phyloP scores from a whole-genome alignment of 23 tunicate species.

The Diplosoma virens region DNA sequence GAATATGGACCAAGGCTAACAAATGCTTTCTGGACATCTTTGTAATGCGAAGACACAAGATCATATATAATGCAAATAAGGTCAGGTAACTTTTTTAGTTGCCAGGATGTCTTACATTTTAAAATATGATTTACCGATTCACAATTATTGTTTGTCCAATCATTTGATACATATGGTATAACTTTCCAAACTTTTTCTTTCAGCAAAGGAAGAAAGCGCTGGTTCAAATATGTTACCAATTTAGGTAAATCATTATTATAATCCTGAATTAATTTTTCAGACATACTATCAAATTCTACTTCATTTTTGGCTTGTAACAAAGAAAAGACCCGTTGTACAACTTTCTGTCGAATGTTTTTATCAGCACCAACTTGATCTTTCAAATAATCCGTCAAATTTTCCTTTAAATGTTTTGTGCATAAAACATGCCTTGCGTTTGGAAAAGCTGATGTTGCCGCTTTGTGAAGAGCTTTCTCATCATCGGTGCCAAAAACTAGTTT shows the following conservation, averaged over 20 bases:
- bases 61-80: neutral
- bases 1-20: neutral
- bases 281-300: neutral
- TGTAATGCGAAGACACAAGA: neutral
- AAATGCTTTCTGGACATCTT: neutral
- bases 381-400: neutral
- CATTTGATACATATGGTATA: neutral
- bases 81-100: neutral
- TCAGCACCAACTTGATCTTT: neutral
- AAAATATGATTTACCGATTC: constrained; percentile 3
- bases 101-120: neutral
- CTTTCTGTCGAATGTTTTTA: neutral
- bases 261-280: neutral
- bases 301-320: neutral
- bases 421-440: neutral
- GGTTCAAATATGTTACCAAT: neutral
- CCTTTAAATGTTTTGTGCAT: neutral
- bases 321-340: neutral
- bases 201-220: neutral
- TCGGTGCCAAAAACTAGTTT: neutral
- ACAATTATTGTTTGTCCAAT: neutral
- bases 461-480: neutral
- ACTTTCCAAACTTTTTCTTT: neutral
- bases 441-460: neutral
- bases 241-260: neutral